Conservation (phyloP, 1,140 invertebrate species). For the Diploscapter pachys region DNA sequence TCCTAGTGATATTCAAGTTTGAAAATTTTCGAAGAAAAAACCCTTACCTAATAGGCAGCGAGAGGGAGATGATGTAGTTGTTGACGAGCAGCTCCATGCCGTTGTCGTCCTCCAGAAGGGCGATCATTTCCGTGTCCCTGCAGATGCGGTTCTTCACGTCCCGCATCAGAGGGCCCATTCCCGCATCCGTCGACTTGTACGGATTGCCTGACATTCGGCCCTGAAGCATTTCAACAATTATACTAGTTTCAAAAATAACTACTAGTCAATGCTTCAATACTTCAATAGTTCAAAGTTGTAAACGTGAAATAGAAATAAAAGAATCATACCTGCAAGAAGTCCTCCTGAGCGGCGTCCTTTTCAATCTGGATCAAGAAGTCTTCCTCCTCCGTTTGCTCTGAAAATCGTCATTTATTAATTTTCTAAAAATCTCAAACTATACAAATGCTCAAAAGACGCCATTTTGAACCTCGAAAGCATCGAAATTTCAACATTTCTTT, state of each 20-base stretch:
- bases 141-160: slow-evolving; percentile 98
- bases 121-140: slow-evolving; percentile 92
- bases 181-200: slow-evolving; percentile 75
- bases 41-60: slow-evolving; percentile 73
- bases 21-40: neutral
- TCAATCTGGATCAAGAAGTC: slow-evolving; percentile 94
- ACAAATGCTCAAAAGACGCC: neutral
- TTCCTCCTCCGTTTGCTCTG: slow-evolving; percentile 67
- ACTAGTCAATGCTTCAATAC: neutral
- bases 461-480: neutral
- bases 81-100: slow-evolving; percentile 98
- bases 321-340: slow-evolving; percentile 92
- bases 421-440: neutral
- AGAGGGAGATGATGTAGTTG: slow-evolving; percentile 95
- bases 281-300: neutral
- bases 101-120: slow-evolving; percentile 91
- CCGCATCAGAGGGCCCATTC: slow-evolving; percentile 90
- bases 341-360: slow-evolving; percentile 96
- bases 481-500: slow-evolving; percentile 1
- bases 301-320: slow-evolving; percentile 74
- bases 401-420: neutral
- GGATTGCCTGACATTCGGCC: slow-evolving; percentile 94
- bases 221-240: slow-evolving; percentile 65
- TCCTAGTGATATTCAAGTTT: too few species aligned
- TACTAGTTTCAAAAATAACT: too few species aligned